These are phyloP conservation scores for Pomatostomus ruficeps DNA, from an alignment of 2,113 vertebrate species.

Conservation along the genomic window DNA sequence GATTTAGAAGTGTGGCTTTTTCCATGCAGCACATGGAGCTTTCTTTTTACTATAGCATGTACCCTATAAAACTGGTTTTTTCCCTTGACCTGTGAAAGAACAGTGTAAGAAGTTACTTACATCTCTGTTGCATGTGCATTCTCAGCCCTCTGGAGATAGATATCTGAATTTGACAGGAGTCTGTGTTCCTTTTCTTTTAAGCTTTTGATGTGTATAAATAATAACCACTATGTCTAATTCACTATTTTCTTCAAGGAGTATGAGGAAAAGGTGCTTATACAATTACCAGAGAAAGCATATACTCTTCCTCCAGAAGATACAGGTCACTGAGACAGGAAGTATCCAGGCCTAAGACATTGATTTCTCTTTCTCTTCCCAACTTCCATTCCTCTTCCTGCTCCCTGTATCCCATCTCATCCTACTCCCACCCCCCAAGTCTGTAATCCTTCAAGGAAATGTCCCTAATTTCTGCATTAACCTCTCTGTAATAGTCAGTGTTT, in stretches of 20 bases:
- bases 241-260: not conserved
- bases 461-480: not conserved
- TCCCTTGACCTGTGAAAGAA: not conserved
- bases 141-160: not conserved
- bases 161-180: not conserved
- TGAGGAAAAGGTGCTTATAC: not conserved
- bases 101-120: not conserved
- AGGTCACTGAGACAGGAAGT: not conserved
- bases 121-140: not conserved
- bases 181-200: not conserved
- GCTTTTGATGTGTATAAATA: not conserved
- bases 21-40: not conserved
- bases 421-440: not conserved
- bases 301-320: not conserved
- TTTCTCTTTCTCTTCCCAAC: not conserved
- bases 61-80: not conserved
- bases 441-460: not conserved
- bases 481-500: not conserved
- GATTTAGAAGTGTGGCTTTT: not conserved
- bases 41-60: not conserved
- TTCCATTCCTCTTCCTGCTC: not conserved
- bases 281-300: not conserved
- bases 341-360: not conserved
- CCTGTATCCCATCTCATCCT: accelerated
- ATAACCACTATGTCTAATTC: not conserved